Base-by-base conservation (phyloP, 2,113 vertebrate genomes). In the Phyllostomus hastatus region DNA sequence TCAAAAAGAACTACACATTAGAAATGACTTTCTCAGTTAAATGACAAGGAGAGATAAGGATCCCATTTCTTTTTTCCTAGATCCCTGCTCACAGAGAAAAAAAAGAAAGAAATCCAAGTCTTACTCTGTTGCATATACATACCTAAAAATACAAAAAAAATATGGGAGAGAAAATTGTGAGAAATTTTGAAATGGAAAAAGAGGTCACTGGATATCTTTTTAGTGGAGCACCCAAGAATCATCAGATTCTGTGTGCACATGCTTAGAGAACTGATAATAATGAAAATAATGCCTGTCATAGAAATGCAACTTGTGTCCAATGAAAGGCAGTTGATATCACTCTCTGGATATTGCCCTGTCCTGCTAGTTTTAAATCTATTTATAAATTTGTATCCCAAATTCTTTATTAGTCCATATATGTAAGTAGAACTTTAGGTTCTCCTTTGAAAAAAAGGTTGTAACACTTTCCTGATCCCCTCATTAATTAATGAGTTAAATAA, bases 161-260 rank as follows among this genome's bases (percentile, higher is more conserved):
- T 35, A 22, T 41, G 64, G 15, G 66, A 61, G 69, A 81, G 61
- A 64, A 75, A 50, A 46, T 38, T 3, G 0, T 69, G 22, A 46
- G 69, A 46, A 14, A 90, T 72, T 91, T 90, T 64, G 50, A 88
- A 91, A 66, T 79, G 6, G 20, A 12, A 33, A 46, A 84, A 64
- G 24, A 46, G 17, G 33, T 85, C 22, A 84, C 7, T 48, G 43
- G 19, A 10, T 69, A 20, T 52, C 41, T 31, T 50, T 61, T 67
- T 14, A 28, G 5, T 61, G n/a, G 75, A 52, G 12, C 0, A 0
- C 80, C 9, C 8, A 0, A 12, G 38, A 28, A 48, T 57, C 73
- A 86, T 31, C 66, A 35, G 28, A 38, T 75, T 59, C 59, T 6
- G 0, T 79, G 33, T 28, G 3, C 8, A 16, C 5, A 12, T n/a